Evolutionary conservation across 2,113 vertebrate genomes (phyloP).

Genomic region (Albula glossodonta): DNA sequence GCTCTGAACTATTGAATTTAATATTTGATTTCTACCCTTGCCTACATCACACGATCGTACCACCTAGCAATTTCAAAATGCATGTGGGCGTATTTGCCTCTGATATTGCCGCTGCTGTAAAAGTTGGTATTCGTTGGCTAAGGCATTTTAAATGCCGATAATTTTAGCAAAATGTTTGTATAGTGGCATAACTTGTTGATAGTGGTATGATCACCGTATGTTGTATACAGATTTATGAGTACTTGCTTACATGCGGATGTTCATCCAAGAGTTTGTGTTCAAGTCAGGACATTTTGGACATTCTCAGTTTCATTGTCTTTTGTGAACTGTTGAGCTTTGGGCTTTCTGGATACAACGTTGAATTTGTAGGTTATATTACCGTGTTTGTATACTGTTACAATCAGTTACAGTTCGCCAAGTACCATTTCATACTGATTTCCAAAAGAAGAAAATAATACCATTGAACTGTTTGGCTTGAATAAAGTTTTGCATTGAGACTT

Average conservation of each 20-base stretch:
- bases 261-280: neutral
- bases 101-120: neutral
- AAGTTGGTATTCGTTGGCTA: neutral
- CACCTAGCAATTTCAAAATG: neutral
- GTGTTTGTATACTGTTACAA: neutral
- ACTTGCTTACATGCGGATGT: neutral
- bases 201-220: neutral
- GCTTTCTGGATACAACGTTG: neutral
- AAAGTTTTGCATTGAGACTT: too few relatives aligned
- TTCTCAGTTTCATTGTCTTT: neutral
- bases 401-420: neutral
- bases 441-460: too few relatives aligned
- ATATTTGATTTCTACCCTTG: neutral
- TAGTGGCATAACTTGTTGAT: neutral
- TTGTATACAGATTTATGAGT: neutral
- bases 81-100: conserved; percentile 16
- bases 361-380: neutral
- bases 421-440: too few relatives aligned
- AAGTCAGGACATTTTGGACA: neutral
- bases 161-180: neutral
- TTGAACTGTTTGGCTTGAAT: too few relatives aligned
- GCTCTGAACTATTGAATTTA: neutral
- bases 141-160: neutral
- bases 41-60: neutral
- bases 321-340: neutral